Evolutionary conservation across 1,140 invertebrate genomes (phyloP).

Genomic region (Penaeus japonicus): DNA sequence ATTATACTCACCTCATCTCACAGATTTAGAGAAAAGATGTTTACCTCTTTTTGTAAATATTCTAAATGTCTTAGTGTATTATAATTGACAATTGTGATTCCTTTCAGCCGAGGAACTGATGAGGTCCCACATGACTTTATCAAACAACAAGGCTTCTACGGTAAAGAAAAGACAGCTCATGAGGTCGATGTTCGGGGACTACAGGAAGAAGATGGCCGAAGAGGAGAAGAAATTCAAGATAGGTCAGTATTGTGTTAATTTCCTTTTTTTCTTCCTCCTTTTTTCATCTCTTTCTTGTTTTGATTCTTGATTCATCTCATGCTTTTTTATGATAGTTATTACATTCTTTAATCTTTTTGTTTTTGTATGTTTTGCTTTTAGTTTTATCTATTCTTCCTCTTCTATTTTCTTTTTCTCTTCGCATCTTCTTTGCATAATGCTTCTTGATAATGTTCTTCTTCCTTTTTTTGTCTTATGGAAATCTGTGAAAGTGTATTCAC

Average conservation of each 20-base stretch:
- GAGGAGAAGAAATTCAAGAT: conserved; percentile 40
- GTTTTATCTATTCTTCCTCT: neutral
- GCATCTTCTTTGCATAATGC: too few relatives aligned
- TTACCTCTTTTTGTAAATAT: too few relatives aligned
- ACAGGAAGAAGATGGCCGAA: conserved; percentile 39
- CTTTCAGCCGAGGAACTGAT: conserved; percentile 25
- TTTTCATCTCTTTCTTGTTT: neutral
- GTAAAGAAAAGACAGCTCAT: conserved; percentile 40
- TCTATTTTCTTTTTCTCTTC: neutral
- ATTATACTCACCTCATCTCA: too few relatives aligned
- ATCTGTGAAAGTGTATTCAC: too few relatives aligned
- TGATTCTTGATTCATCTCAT: neutral
- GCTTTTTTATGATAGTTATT: too few relatives aligned
- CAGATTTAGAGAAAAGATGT: too few relatives aligned
- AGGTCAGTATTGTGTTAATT: neutral
- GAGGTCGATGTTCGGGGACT: conserved; percentile 42
- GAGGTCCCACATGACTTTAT: conserved; percentile 9
- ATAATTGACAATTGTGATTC: neutral
- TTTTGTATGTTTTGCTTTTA: neutral
- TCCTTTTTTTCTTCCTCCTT: neutral
- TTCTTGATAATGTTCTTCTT: too few relatives aligned
- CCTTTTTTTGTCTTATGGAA: neutral
- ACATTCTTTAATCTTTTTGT: neutral
- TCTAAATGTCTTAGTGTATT: neutral
- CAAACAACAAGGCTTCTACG: conserved; percentile 17